Evolutionary conservation across 2,113 vertebrate species (phyloP).

Genomic region (Mustela nigripes): DNA sequence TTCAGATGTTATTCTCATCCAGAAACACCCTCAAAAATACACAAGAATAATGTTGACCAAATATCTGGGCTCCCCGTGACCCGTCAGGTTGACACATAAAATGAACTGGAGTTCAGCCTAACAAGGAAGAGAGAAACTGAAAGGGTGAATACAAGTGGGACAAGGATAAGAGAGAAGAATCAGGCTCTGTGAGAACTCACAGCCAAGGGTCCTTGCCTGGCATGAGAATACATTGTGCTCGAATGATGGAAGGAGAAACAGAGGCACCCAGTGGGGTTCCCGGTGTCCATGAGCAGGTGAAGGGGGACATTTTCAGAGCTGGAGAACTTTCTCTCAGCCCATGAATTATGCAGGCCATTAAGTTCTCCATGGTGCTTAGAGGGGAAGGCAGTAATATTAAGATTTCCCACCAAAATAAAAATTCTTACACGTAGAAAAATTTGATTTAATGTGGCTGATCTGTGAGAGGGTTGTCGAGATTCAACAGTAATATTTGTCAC

Average conservation of each 20-base stretch:
- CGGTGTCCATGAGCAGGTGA: accelerated
- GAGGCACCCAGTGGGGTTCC: neutral
- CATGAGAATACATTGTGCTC: neutral
- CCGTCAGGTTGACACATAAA: neutral
- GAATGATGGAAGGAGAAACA: neutral
- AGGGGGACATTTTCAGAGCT: too few relatives aligned
- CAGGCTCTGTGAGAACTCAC: neutral
- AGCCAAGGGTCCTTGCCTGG: neutral
- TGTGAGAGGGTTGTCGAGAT: neutral
- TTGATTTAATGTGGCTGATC: neutral
- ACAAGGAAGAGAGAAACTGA: neutral
- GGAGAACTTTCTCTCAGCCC: neutral
- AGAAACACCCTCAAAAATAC: neutral
- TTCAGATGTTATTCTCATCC: neutral
- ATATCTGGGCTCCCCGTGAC: neutral
- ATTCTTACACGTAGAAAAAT: neutral
- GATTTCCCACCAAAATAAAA: neutral
- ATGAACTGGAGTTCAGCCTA: neutral
- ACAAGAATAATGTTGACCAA: neutral
- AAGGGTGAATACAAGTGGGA: too few relatives aligned
- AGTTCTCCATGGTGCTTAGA: neutral
- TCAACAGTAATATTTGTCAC: neutral
- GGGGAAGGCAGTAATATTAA: neutral
- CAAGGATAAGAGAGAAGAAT: neutral
- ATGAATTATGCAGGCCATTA: neutral